Base-by-base conservation (phyloP, 2,113 vertebrate genomes). In the Equus quagga region DNA sequence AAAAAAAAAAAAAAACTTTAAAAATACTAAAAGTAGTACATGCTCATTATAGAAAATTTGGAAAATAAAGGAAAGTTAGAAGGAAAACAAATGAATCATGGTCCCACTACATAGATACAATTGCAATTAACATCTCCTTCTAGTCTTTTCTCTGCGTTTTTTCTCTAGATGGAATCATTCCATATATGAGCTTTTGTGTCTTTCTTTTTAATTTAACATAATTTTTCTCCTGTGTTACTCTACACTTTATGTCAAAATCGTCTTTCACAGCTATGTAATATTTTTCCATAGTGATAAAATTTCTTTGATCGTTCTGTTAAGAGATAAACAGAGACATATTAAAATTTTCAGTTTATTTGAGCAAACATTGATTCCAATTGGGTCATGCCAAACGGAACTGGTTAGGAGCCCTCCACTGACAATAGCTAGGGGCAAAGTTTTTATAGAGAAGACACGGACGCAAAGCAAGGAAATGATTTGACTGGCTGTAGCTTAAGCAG, bases 11-110 rank as follows among this genome's bases (percentile, higher is more conserved):
- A 75, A 72, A 31, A 11, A 8, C 28, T 62, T 75, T 41, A 26
- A 44, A 89, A 88, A 81, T 79, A 26, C 83, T 72, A 91, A 89
- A 94, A 89, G 72, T 82, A 73, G 84, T 51, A 78, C 23, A 62
- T 21, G 5, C 72, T 93, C 41, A 72, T 95, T 85, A 70, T 65
- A 76, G 83, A 89, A 79, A 70, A 91, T 54, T n/a, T 93, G 64
- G 46, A 86, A 96, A 92, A 86, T 86, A 91, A 93, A 86, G 33
- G 41, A 56, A 96, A 97, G 83, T 93, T 87, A 75, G 54, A 76
- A 79, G 64, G 41, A 56, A 96, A 95, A 88, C 85, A 96, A 75
- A 64, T 67, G 75, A 75, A 41, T 80, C 62, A 79, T 13, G 6
- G 11, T 33, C 69, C n/a, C 17, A 56, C 0, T 58, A 49, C 28